Evolutionary conservation across 2,113 vertebrate genomes (phyloP).

Genomic region (Mus spicilegus): DNA sequence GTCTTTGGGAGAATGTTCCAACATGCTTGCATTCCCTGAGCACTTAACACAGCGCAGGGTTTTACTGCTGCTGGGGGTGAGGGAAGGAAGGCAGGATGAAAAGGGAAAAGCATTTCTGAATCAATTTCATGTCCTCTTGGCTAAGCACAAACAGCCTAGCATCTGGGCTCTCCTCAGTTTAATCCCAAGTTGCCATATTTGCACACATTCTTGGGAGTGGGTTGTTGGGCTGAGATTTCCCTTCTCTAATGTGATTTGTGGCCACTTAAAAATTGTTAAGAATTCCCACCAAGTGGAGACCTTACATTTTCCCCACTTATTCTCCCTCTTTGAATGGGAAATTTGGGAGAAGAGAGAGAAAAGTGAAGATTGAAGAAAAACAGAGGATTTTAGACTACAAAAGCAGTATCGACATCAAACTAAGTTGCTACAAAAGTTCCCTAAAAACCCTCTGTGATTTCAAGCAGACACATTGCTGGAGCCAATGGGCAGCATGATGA

Average conservation of each 20-base stretch:
- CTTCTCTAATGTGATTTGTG: conserved; percentile 75
- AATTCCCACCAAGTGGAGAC: conserved; percentile 49
- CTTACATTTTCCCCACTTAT: conserved; percentile 36
- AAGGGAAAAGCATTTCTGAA: conserved; percentile 36
- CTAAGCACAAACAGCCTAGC: conserved; percentile 76
- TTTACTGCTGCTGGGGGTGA: neutral
- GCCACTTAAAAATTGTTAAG: conserved; percentile 63
- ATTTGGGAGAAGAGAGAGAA: neutral
- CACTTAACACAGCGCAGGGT: neutral
- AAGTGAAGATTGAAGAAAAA: neutral
- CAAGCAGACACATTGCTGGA: neutral
- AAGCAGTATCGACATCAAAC: neutral
- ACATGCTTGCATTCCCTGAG: neutral
- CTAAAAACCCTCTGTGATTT: neutral
- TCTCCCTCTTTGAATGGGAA: neutral
- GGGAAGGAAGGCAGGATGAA: neutral
- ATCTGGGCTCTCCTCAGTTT: conserved; percentile 75
- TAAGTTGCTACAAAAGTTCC: neutral
- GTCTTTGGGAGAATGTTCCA: neutral
- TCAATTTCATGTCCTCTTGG: conserved; percentile 47
- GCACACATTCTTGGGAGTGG: conserved; percentile 79
- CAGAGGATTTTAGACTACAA: neutral
- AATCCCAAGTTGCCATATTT: conserved; percentile 78
- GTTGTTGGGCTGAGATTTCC: conserved; percentile 65
- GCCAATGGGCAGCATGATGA: neutral